A percentile compares a stretch with the other conserved stretches of the same genome.
phyloP scores from a whole-genome alignment of 37 sponge, comb jelly and placozoan species.

The Chondrosia reniformis region DNA sequence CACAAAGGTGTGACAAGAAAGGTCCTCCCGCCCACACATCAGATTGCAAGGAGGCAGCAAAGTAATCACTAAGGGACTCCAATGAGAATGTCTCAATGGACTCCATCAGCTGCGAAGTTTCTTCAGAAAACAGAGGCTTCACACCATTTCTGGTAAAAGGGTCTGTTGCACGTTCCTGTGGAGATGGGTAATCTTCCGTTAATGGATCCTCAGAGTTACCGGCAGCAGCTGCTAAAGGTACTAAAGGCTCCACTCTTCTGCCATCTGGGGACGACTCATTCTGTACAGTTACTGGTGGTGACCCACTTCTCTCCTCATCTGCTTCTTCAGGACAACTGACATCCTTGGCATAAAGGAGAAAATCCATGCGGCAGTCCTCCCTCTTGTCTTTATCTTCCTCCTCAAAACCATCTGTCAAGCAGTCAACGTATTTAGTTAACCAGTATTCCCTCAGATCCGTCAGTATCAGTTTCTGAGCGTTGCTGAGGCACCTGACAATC shows the following conservation, averaged over 20 bases:
- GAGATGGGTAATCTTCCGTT: neutral
- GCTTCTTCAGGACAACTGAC: too few species aligned
- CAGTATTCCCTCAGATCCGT: neutral
- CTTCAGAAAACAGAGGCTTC: neutral
- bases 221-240: neutral
- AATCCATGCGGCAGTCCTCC: neutral
- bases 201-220: neutral
- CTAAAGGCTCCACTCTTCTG: neutral
- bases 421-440: neutral
- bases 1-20: constrained; percentile 30
- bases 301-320: neutral
- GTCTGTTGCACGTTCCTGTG: neutral
- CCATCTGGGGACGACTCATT: neutral
- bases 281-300: neutral
- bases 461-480: neutral
- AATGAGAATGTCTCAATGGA: neutral
- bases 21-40: constrained; percentile 51
- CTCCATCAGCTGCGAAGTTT: neutral
- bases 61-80: constrained; percentile 22
- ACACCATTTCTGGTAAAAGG: neutral
- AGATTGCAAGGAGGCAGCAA: constrained; percentile 46
- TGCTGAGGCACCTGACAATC: neutral
- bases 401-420: neutral
- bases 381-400: neutral
- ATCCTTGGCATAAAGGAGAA: too few species aligned